These are phyloP conservation scores for Lota lota DNA, from an alignment of 2,113 vertebrate species.

Conservation along the genomic window DNA sequence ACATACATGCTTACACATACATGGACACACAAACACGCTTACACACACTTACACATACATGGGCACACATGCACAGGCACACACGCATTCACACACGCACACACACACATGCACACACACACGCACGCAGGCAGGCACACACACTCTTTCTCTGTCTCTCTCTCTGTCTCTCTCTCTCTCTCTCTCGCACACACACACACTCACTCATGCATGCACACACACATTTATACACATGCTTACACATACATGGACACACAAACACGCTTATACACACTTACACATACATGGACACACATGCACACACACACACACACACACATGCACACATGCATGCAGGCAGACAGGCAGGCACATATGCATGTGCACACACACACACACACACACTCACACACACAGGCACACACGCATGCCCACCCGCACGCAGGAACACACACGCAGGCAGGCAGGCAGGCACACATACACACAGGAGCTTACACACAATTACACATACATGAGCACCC, in stretches of 20 bases:
- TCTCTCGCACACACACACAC: not conserved
- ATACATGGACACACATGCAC: constrained; percentile 54
- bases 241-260: too few relatives aligned
- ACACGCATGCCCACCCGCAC: too few relatives aligned
- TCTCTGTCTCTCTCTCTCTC: too few relatives aligned
- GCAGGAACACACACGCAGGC: constrained; percentile 7
- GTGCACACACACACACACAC: too few relatives aligned
- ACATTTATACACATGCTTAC: not conserved
- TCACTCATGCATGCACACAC: not conserved
- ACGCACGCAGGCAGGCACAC: not conserved
- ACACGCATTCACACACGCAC: constrained; percentile 1
- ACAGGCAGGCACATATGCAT: not conserved
- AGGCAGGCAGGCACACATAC: too few relatives aligned
- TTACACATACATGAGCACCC: too few relatives aligned
- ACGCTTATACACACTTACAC: constrained; percentile 12
- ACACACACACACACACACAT: constrained; percentile 13
- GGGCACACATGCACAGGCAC: constrained; percentile 10
- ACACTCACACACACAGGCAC: too few relatives aligned
- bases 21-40: too few relatives aligned
- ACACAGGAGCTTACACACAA: too few relatives aligned
- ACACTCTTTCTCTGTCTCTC: too few relatives aligned
- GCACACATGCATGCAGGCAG: constrained; percentile 12
- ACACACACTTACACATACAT: constrained; percentile 1
- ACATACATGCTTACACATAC: too few relatives aligned
- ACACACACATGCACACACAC: constrained; percentile 5